These are phyloP conservation scores for Pimpla rufipes DNA, from an alignment of 2,888 invertebrate genomes.

Conservation along the genomic window DNA sequence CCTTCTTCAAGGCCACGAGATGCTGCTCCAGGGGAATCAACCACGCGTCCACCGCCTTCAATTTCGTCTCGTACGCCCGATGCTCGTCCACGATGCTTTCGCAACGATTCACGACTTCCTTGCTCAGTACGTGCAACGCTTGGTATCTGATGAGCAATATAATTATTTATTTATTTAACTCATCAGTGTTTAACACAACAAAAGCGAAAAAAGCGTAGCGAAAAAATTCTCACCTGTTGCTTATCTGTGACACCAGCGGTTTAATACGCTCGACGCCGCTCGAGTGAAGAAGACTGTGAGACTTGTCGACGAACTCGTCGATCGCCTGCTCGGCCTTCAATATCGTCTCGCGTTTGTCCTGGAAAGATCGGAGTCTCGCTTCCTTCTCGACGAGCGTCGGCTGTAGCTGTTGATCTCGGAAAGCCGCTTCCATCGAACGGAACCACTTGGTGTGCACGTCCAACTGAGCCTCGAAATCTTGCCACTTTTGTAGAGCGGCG, in stretches of 20 bases:
- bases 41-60: constrained; percentile 92
- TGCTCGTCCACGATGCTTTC: constrained; percentile 94
- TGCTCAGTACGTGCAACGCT: constrained; percentile 91
- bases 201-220: neutral
- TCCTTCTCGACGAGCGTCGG: constrained; percentile 93
- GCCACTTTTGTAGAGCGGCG: constrained; percentile 93
- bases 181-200: neutral
- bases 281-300: constrained; percentile 93
- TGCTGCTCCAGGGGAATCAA: constrained; percentile 91
- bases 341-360: constrained; percentile 91
- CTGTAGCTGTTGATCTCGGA: constrained; percentile 94
- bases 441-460: constrained; percentile 95
- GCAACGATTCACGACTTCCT: constrained; percentile 95
- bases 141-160: constrained; percentile 88
- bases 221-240: constrained; percentile 87
- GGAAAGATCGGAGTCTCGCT: constrained; percentile 90
- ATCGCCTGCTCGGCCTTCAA: constrained; percentile 93
- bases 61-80: constrained; percentile 91
- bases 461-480: constrained; percentile 93
- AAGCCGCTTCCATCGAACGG: constrained; percentile 92
- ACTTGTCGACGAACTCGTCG: constrained; percentile 95
- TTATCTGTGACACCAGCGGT: constrained; percentile 95
- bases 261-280: constrained; percentile 95
- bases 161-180: neutral
- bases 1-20: constrained; percentile 89